Base-by-base conservation (phyloP, 2,888 invertebrate genomes). In the Xestia sexstrigata region DNA sequence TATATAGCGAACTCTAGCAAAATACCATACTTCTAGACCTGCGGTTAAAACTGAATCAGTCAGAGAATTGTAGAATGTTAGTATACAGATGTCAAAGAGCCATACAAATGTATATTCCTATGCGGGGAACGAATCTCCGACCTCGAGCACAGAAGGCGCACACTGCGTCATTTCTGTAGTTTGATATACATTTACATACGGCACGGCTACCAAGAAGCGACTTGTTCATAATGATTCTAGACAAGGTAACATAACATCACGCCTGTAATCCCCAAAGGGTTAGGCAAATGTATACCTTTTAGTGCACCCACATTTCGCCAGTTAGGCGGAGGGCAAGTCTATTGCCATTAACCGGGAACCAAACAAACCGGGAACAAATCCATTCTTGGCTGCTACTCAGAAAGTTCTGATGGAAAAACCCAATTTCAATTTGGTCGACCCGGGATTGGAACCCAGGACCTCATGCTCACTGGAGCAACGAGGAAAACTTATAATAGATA, bases 111-210 rank as follows among this genome's bases (percentile, higher is more conserved):
- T 66, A 65, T 76, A 47, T 76, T 58, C 20, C n/a, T 67, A 60
- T 20, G 39, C 39, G 67, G 60, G 74, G 20, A 42, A 60, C 15
- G 42, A 60, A 49, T 23, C 42, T 0, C 0, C 78, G 66, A 42
- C 78, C 68, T 77, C 60, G 60, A 60, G 30, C 15, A 23, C 76
- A 76, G 58, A 67, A 60, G 76, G 78, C 67, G 42, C 58, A 47
- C n/a, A 52, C 58, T 67, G 77, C 76, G 76, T 42, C 76, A 77
- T 42, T 23, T 67, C 49, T 42, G 23, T 17, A 26, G 77, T 55
- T 55, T 26, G 7, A 49, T 15, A 63, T 26, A 76, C 26, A 65
- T 76, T 65, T 63, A 26, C 30, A 76, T 42, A 49, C 8, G 17
- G 6, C 15, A 9, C 30, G 7, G 26, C 17, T 35, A 39, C 17